A percentile compares a stretch with the other conserved stretches of the same genome.
These are phyloP conservation scores for Standfussiana lucernea DNA, from an alignment of 2,888 invertebrate genomes.

Conservation along the genomic window DNA sequence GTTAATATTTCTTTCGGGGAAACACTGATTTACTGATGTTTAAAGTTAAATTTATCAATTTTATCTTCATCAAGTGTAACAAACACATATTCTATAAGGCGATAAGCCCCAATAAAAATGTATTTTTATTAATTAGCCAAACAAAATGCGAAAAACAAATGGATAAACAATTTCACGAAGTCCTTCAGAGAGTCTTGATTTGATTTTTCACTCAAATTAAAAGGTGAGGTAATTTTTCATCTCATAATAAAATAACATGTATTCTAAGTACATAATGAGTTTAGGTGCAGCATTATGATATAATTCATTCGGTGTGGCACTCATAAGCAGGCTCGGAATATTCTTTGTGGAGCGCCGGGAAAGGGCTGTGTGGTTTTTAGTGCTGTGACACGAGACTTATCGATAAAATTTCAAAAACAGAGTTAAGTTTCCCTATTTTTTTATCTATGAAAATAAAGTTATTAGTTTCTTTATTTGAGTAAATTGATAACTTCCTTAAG, in stretches of 20 bases:
- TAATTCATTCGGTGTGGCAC: constrained; percentile 67
- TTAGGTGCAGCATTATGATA: constrained; percentile 59
- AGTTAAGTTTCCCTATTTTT: neutral
- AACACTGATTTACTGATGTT: neutral
- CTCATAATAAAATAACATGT: constrained; percentile 50
- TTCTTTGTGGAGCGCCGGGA: constrained; percentile 67
- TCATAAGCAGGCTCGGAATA: constrained; percentile 69
- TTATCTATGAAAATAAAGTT: neutral
- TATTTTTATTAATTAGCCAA: neutral
- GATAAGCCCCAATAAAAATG: neutral
- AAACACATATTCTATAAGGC: too few species aligned
- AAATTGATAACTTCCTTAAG: neutral
- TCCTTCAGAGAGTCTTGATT: constrained; percentile 42
- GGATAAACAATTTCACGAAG: constrained; percentile 3
- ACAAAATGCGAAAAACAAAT: neutral
- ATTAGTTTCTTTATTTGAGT: neutral
- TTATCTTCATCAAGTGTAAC: neutral
- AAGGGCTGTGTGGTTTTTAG: constrained; percentile 67
- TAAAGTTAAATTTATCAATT: neutral
- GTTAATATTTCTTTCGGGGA: neutral
- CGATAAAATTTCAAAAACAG: constrained; percentile 29
- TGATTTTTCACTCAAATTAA: constrained; percentile 58
- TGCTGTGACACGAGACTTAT: constrained; percentile 48
- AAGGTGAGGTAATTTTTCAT: constrained; percentile 43
- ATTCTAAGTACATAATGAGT: constrained; percentile 60